phyloP scores from a whole-genome alignment of 1,140 invertebrate species.

The Laupala kohalensis region DNA sequence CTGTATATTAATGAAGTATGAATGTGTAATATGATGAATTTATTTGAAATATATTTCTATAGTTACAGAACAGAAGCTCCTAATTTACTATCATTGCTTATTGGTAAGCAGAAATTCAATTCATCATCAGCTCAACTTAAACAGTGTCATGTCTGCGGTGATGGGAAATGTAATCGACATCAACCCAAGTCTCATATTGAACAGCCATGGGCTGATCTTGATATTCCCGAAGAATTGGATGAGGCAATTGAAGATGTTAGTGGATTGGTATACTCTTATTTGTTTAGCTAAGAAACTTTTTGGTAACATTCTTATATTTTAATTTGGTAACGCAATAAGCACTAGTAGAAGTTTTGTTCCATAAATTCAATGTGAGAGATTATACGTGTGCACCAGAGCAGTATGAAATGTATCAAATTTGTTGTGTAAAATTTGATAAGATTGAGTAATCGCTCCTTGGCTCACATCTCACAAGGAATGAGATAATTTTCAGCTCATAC shows the following conservation, averaged over 20 bases:
- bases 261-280: too few relatives aligned
- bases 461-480: too few relatives aligned
- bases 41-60: not conserved
- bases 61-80: constrained; percentile 7
- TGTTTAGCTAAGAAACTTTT: too few relatives aligned
- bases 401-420: too few relatives aligned
- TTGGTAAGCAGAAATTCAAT: not conserved
- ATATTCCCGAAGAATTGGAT: constrained; percentile 48
- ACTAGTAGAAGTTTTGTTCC: too few relatives aligned
- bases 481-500: too few relatives aligned
- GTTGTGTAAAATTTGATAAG: too few relatives aligned
- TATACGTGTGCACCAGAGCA: too few relatives aligned
- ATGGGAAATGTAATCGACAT: constrained; percentile 29
- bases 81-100: constrained; percentile 5
- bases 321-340: too few relatives aligned
- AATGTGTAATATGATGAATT: not conserved
- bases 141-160: constrained; percentile 27
- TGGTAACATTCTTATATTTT: too few relatives aligned
- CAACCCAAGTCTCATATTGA: constrained; percentile 23
- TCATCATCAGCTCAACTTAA: constrained; percentile 15
- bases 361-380: too few relatives aligned
- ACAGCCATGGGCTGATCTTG: constrained; percentile 51
- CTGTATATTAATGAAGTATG: not conserved
- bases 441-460: too few relatives aligned
- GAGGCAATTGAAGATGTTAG: constrained; percentile 53